Percentiles rank a stretch among this genome's conserved stretches.
phyloP scores from a whole-genome alignment of 2,888 invertebrate species.

The Pachydiplax longipennis region DNA sequence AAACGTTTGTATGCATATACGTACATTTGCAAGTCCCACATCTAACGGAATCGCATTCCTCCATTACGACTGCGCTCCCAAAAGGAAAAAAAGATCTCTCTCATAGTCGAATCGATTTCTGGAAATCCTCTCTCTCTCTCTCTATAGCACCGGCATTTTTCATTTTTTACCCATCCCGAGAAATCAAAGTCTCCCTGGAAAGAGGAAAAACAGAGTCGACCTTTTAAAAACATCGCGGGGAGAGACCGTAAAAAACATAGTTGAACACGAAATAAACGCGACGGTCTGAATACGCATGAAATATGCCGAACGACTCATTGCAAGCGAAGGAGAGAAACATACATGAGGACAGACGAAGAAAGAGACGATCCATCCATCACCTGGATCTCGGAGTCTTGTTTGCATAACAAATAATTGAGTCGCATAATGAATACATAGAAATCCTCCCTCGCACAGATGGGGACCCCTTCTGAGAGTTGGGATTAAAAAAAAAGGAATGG shows the following conservation, averaged over 20 bases:
- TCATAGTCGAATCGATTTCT: neutral
- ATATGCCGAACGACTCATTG: neutral
- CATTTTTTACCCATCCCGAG: neutral
- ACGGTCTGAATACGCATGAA: neutral
- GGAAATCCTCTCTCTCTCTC: neutral
- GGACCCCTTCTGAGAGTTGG: neutral
- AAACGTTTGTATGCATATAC: too few species aligned
- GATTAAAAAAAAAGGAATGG: neutral
- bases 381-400: slow-evolving; percentile 2
- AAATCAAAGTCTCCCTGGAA: neutral
- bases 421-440: slow-evolving; percentile 44
- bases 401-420: slow-evolving; percentile 40
- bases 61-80: too few species aligned
- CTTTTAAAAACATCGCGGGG: too few species aligned
- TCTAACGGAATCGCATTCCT: too few species aligned
- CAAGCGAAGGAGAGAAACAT: neutral
- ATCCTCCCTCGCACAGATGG: slow-evolving; percentile 24
- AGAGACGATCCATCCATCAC: slow-evolving; percentile 20
- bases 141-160: neutral
- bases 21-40: too few species aligned
- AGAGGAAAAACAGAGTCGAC: neutral
- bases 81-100: too few species aligned
- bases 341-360: neutral
- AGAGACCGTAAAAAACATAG: neutral
- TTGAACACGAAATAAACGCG: neutral